A percentile compares a stretch with the other conserved stretches of the same genome.
These are phyloP conservation scores for Eulemur rufifrons DNA, from an alignment of 2,113 vertebrate genomes.

Conservation along the genomic window DNA sequence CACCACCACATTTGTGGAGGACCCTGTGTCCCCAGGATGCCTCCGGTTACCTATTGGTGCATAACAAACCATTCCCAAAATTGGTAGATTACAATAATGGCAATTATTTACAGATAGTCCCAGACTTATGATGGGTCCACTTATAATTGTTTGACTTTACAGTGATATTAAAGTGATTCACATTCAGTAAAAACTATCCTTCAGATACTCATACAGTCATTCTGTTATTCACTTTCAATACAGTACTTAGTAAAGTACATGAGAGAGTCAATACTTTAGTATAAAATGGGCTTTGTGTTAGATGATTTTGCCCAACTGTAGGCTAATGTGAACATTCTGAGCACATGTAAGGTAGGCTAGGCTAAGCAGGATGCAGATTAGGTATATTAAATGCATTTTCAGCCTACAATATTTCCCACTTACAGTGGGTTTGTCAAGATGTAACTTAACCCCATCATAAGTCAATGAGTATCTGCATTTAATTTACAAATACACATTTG, in stretches of 20 bases:
- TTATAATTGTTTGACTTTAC: not conserved
- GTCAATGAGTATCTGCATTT: not conserved
- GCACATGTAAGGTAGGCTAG: not conserved
- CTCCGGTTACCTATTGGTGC: not conserved
- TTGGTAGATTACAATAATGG: not conserved
- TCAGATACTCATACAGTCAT: not conserved
- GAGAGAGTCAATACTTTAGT: not conserved
- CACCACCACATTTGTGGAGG: not conserved
- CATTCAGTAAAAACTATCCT: not conserved
- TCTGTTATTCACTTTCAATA: not conserved
- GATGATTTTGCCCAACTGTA: not conserved
- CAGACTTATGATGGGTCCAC: not conserved
- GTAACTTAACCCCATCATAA: not conserved
- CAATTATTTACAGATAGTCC: not conserved
- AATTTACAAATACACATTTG: not conserved
- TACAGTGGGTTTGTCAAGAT: not conserved
- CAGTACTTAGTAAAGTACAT: not conserved
- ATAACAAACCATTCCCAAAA: not conserved
- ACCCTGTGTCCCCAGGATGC: not conserved
- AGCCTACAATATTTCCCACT: not conserved
- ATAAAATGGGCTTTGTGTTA: not conserved
- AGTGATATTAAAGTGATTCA: not conserved
- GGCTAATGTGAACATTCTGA: not conserved
- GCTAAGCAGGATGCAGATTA: not conserved
- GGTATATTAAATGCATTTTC: not conserved